These are phyloP conservation scores for Sitta europaea DNA, from an alignment of 2,113 vertebrate species.

Conservation along the genomic window DNA sequence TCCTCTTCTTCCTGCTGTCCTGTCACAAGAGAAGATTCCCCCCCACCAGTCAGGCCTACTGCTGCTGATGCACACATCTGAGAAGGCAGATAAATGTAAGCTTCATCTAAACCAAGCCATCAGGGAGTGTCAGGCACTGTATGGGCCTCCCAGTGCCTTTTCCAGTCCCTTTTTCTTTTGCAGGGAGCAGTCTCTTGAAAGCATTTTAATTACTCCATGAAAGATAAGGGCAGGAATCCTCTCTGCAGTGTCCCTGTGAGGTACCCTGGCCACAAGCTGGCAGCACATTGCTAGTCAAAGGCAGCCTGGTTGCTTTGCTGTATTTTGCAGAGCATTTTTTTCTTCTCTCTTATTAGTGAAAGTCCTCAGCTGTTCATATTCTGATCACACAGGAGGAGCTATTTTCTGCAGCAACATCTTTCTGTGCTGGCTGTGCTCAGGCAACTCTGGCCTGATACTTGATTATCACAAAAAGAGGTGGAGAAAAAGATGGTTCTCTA, in stretches of 20 bases:
- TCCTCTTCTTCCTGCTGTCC: background rate
- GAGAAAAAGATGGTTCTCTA: background rate
- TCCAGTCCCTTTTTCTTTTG: background rate
- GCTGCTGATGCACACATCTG: rapidly evolving
- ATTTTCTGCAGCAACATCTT: background rate
- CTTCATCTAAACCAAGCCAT: background rate
- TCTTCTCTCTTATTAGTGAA: background rate
- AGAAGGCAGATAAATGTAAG: background rate
- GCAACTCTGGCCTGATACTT: background rate
- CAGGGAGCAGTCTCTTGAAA: background rate
- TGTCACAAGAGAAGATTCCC: background rate
- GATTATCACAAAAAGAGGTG: background rate
- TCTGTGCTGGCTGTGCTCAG: background rate
- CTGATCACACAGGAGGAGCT: background rate
- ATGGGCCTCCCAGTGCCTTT: background rate
- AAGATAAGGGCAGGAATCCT: background rate
- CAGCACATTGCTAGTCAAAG: background rate
- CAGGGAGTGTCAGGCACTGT: background rate
- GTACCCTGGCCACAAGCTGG: background rate
- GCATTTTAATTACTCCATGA: rapidly evolving
- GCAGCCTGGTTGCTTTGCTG: background rate
- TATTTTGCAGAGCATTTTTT: background rate
- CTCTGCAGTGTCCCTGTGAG: background rate
- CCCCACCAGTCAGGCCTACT: background rate
- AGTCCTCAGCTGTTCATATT: background rate